Base-by-base conservation (phyloP, 92 coral and sea anemone species). In the Porites cylindrica region DNA sequence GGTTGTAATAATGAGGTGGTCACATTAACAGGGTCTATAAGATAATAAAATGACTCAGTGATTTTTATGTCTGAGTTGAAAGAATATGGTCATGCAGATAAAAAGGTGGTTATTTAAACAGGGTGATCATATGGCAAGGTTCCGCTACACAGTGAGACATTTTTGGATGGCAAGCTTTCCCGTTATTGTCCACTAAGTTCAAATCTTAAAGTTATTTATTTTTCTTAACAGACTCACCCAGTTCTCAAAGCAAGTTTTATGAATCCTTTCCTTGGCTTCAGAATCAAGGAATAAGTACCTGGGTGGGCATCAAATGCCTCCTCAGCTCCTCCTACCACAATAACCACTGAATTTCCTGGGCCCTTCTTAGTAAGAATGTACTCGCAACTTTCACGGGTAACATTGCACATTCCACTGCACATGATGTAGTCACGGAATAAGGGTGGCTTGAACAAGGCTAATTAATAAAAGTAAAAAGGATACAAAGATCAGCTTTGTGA, bases 271-370 rank as follows among this genome's bases (percentile, higher is more conserved):
- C 96, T 85, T 26, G 91, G 84, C 69, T 95, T 95, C 86, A 97
- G 86, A 23, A 91, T 95, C 65, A 97, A 75, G 11, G 83, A 80
- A 81, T 89, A 96, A 53, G 90, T 86, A 70, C 97, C 99, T 21
- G 99, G 99, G 80, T 97, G 99, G 32, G 99, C 99, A 77, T 97
- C 99, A 68, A 97, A 91, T 19, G 99, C 96, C 78, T 97, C 99
- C 81, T 82, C 92, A 10, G 99, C 98, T n/a, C 99, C 99, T 72
- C 99, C 99, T 59, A 97, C 99, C 75, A 93, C 99, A 77, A 97
- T 93, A 7, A 95, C 98, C 50, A 97, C 94, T 16, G 99, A 97
- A 87, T 95, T 97, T 13, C 99, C 99, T 56, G 96, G 94, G 23
- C 97, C 97, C 64, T 97, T 97, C 65, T 90, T 84, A 4, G 95